Conservation (phyloP, 2,113 vertebrate species). For the Pomatostomus ruficeps region DNA sequence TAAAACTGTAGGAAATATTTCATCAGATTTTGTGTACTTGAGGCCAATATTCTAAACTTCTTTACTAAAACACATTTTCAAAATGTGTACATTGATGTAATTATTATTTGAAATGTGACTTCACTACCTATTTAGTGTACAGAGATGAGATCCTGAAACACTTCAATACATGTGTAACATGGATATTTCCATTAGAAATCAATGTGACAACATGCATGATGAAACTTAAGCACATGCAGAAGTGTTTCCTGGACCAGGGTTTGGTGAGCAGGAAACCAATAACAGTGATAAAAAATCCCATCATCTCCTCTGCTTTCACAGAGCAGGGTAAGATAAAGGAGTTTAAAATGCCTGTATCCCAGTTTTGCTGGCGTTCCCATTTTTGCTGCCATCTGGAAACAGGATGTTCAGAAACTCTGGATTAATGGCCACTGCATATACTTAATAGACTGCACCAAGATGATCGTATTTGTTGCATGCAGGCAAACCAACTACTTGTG, state of each 20-base stretch:
- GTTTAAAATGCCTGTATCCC: conserved; percentile 32
- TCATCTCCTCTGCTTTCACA: conserved; percentile 21
- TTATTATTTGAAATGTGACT: not conserved
- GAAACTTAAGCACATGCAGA: conserved; percentile 37
- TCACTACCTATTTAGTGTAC: not conserved
- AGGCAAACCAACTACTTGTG: not conserved
- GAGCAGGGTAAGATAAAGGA: not conserved
- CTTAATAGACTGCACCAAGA: not conserved
- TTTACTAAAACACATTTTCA: not conserved
- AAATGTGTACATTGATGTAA: not conserved
- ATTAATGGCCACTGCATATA: not conserved
- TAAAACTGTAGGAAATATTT: not conserved
- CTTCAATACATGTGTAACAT: not conserved
- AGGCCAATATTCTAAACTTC: not conserved
- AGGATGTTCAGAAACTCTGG: conserved; percentile 47
- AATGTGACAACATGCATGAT: conserved; percentile 18
- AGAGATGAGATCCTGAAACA: not conserved
- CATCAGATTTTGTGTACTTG: not conserved
- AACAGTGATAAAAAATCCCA: conserved; percentile 49
- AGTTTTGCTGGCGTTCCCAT: not conserved
- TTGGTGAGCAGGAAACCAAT: conserved; percentile 32
- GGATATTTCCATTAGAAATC: conserved; percentile 27
- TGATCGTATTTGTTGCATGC: not conserved
- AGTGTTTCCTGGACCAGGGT: not conserved
- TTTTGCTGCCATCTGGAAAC: conserved; percentile 52